A percentile compares a stretch with the other conserved stretches of the same genome.
Evolutionary conservation across 2,888 invertebrate genomes (phyloP).

Genomic region (Melipona beecheii): DNA sequence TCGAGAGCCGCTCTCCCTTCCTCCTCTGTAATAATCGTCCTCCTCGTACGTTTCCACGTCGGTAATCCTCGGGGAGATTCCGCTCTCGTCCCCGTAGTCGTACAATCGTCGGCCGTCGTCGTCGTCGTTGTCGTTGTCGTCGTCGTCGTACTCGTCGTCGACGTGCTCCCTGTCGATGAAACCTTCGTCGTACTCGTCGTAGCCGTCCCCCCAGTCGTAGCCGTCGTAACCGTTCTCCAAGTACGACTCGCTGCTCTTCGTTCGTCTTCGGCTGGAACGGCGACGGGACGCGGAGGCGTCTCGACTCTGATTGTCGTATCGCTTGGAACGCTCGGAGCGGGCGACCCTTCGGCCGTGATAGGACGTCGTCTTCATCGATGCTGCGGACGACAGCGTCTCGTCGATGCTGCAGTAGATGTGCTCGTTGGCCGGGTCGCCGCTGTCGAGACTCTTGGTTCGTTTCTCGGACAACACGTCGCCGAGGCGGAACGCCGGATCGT

Average conservation of each 20-base stretch:
- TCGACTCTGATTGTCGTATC: constrained; percentile 75
- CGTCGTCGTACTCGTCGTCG: constrained; percentile 62
- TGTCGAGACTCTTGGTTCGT: constrained; percentile 65
- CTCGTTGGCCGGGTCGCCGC: constrained; percentile 70
- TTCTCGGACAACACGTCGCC: constrained; percentile 65
- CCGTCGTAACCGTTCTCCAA: constrained; percentile 72
- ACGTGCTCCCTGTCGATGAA: constrained; percentile 63
- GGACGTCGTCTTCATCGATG: constrained; percentile 53
- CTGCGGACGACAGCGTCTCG: constrained; percentile 84
- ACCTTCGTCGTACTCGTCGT: constrained; percentile 66
- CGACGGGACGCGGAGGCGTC: neutral
- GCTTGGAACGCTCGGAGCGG: constrained; percentile 41
- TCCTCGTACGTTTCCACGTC: constrained; percentile 47
- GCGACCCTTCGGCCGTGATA: constrained; percentile 46
- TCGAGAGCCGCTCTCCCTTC: constrained; percentile 1
- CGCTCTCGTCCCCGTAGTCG: constrained; percentile 49
- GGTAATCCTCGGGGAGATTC: constrained; percentile 34
- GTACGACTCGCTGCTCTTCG: constrained; percentile 78
- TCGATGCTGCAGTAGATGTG: constrained; percentile 86
- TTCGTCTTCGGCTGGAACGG: constrained; percentile 68
- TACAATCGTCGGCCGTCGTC: constrained; percentile 55
- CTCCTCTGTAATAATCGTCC: constrained; percentile 58
- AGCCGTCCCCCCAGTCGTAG: constrained; percentile 68
- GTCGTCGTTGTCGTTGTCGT: constrained; percentile 67
- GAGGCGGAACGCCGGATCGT: constrained; percentile 61